A percentile compares a stretch with the other conserved stretches of the same genome.
Conservation (phyloP, 2,113 vertebrate genomes). For the Hydropotes inermis region DNA sequence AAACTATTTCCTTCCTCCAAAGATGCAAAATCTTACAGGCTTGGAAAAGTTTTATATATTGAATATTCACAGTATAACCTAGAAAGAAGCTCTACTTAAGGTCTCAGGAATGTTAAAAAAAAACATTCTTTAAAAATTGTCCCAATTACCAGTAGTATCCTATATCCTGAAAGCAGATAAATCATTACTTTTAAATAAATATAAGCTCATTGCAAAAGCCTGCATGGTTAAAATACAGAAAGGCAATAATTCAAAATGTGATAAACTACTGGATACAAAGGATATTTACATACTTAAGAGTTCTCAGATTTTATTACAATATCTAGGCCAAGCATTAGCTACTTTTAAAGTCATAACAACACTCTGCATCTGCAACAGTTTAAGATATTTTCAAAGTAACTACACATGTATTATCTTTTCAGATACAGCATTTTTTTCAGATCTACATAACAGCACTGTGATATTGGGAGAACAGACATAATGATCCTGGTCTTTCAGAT, state of each 20-base stretch:
- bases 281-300: background rate
- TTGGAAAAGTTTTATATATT: background rate
- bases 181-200: constrained; percentile 17
- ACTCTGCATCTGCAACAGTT: background rate
- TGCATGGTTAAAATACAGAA: background rate
- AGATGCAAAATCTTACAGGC: constrained; percentile 2
- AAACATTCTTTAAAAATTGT: background rate
- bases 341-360: background rate
- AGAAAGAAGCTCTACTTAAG: background rate
- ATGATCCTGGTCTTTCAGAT: constrained; percentile 26
- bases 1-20: constrained; percentile 34
- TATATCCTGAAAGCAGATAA: background rate
- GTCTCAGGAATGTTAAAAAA: background rate
- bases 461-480: background rate
- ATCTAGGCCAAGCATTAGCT: background rate
- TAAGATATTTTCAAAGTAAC: constrained; percentile 14
- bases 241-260: background rate
- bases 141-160: background rate
- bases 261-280: constrained; percentile 9
- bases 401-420: background rate
- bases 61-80: background rate
- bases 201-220: constrained; percentile 4
- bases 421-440: background rate
- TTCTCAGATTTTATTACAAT: background rate
- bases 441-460: background rate